Conservation (phyloP, 2,113 vertebrate genomes). For the Salvelinus fontinalis region DNA sequence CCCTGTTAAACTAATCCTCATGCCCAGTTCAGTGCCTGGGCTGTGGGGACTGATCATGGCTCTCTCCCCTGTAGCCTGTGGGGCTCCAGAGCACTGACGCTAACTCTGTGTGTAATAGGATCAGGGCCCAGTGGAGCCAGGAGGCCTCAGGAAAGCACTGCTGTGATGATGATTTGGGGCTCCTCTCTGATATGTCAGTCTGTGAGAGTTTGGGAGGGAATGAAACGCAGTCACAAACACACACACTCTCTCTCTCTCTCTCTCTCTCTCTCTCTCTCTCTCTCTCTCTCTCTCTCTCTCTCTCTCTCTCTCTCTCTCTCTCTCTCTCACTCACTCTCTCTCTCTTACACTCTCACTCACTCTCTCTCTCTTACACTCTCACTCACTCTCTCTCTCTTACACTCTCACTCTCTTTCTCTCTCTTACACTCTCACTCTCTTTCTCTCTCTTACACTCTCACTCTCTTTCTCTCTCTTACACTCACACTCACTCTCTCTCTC, state of each 20-base stretch:
- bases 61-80: conserved; percentile 39
- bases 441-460: too few species aligned
- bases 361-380: too few species aligned
- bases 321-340: too few species aligned
- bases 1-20: conserved; percentile 46
- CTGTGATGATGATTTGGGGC: conserved; percentile 46
- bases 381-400: too few species aligned
- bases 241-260: not conserved
- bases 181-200: not conserved
- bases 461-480: too few species aligned
- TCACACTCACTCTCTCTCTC: too few species aligned
- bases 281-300: too few species aligned
- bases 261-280: too few species aligned
- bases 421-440: too few species aligned
- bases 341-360: too few species aligned
- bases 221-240: not conserved
- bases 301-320: too few species aligned
- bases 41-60: conserved; percentile 35
- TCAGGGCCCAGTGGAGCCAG: conserved; percentile 50
- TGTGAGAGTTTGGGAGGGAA: not conserved
- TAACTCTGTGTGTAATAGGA: conserved; percentile 57
- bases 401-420: too few species aligned
- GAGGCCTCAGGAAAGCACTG: conserved; percentile 30
- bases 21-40: conserved; percentile 36
- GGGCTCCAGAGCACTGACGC: conserved; percentile 39